These are phyloP conservation scores for Callosobruchus maculatus DNA, from an alignment of 2,888 invertebrate genomes.

Conservation along the genomic window DNA sequence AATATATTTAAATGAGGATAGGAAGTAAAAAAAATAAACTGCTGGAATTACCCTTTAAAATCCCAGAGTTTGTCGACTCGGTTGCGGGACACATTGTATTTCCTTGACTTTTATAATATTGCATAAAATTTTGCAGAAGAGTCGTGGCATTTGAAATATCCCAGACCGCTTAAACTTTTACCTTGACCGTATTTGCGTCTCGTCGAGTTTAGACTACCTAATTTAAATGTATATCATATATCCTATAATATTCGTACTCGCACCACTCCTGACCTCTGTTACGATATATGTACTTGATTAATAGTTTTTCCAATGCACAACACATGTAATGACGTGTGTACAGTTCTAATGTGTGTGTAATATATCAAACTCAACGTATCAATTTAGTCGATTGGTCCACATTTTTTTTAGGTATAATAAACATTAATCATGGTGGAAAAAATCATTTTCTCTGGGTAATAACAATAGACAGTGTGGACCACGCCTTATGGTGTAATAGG, in stretches of 20 bases:
- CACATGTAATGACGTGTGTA: neutral
- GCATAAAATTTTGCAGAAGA: neutral
- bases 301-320: neutral
- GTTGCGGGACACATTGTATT: no score
- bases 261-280: neutral
- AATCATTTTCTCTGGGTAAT: neutral
- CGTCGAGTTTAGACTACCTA: neutral
- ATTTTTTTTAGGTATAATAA: neutral
- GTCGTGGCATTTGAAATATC: neutral
- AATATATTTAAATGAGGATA: no score
- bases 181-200: neutral
- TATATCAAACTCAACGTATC: neutral
- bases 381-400: neutral
- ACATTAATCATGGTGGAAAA: neutral
- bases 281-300: neutral
- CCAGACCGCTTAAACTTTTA: neutral
- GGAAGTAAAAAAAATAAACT: no score
- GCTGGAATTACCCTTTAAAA: no score
- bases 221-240: neutral
- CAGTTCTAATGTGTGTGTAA: neutral
- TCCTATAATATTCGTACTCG: neutral
- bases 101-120: neutral
- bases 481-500: neutral
- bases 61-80: no score
- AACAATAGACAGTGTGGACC: neutral